Evolutionary conservation across 2,113 vertebrate species (phyloP), one percentile per base, ranked within the genome.

Genomic region (Perognathus longimembris): DNA sequence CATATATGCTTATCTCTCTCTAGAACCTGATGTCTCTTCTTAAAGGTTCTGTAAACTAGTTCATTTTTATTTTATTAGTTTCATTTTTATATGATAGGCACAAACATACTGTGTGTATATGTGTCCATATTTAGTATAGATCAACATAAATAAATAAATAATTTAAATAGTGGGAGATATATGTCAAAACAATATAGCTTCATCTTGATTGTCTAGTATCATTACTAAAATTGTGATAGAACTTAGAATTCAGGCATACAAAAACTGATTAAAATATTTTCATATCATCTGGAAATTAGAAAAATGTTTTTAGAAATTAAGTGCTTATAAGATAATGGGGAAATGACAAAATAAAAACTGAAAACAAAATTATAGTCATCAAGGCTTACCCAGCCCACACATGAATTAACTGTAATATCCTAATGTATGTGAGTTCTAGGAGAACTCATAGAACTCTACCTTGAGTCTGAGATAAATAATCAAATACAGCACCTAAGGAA

Each of bases 131-230:
- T 32, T 85, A 15, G 1, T 21, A 70, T 21, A 85, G 17, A 77
- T 82, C 9, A 93, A 77, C 4, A 28, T 79, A 78, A 50, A 57
- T 64, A 90, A 79, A 38, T 63, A 79, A 61, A 81, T 12, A n/a
- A 40, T 28, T 38, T 86, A 67, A 66, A 42, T 89, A 75, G 11
- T 34, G 87, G 71, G 28, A 64, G 30, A 70, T 14, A 67, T 15
- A n/a, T n/a, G 12, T 67, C 66, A 92, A 92, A 84, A 26, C 6
- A 91, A 83, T 92, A 79, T 61, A 75, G 67, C 9, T 50, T 90
- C 50, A 64, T 70, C 5, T 40, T 80, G 5, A 80, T 42, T 89
- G 24, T 6, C 40, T 40, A 66, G n/a, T 42, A 59, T 40, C 36
- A 50, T 81, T 67, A 86, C 54, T 14, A 78, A 70, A 79, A 75